phyloP scores from a whole-genome alignment of 2,113 vertebrate genomes.

The Leptobrachium ailaonicum region DNA sequence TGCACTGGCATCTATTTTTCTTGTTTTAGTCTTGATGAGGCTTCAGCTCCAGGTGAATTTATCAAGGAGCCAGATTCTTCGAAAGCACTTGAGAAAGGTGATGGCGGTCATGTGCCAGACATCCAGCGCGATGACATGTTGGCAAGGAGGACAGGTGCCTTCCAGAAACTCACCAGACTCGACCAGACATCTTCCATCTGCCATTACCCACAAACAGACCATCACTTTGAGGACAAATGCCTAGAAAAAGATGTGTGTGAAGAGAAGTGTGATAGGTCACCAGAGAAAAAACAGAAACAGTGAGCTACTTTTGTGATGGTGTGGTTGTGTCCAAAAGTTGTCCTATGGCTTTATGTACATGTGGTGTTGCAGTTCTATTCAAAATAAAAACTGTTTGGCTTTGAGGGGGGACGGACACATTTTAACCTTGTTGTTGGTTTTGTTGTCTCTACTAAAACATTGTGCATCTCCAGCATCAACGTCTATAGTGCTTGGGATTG shows the following conservation, averaged over 20 bases:
- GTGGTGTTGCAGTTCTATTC: slow-evolving; percentile 16
- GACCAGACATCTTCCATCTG: slow-evolving; percentile 39
- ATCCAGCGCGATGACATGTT: slow-evolving; percentile 78
- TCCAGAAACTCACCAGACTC: slow-evolving; percentile 56
- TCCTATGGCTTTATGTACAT: slow-evolving; percentile 36
- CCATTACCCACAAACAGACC: slow-evolving; percentile 5
- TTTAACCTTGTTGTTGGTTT: not conserved
- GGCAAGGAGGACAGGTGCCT: slow-evolving; percentile 67
- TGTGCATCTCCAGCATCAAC: not conserved
- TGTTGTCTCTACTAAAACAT: not conserved
- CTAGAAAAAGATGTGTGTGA: slow-evolving; percentile 45
- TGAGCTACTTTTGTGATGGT: slow-evolving; percentile 57
- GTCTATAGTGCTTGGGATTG: not conserved
- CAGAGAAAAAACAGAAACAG: slow-evolving; percentile 49
- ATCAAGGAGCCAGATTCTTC: slow-evolving; percentile 44
- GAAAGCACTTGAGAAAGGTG: slow-evolving; percentile 53
- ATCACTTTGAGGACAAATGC: slow-evolving; percentile 50
- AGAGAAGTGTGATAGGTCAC: slow-evolving; percentile 46
- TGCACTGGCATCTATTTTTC: not conserved
- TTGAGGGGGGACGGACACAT: no score
- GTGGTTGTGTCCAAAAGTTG: slow-evolving; percentile 15
- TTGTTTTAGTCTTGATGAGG: not conserved
- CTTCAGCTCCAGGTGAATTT: not conserved
- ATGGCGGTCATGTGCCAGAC: slow-evolving; percentile 59
- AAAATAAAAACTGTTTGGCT: no score